These are phyloP conservation scores for Plestiodon gilberti DNA, from an alignment of 2,113 vertebrate species.

Conservation along the genomic window DNA sequence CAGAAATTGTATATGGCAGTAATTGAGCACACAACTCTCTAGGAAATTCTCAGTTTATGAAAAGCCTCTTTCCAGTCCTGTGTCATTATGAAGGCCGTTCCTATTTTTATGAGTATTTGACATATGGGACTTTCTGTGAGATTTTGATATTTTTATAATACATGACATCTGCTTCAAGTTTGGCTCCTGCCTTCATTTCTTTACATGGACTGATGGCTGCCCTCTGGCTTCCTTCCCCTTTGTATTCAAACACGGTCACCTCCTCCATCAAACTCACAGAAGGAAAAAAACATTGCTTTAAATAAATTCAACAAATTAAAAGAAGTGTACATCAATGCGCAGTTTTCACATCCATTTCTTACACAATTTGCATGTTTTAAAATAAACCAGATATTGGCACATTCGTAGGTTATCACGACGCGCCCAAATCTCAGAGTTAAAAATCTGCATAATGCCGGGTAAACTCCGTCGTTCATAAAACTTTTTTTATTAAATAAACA, in stretches of 20 bases:
- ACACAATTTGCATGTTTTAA: neutral
- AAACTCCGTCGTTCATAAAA: too few relatives aligned
- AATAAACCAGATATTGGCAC: too few relatives aligned
- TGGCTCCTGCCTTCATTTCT: neutral
- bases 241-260: neutral
- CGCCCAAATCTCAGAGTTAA: too few relatives aligned
- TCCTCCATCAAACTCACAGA: neutral
- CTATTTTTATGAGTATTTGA: constrained; percentile 4
- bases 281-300: neutral
- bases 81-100: neutral
- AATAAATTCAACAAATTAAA: neutral
- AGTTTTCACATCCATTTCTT: neutral
- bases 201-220: neutral
- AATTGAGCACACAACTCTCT: neutral
- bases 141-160: constrained; percentile 15
- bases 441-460: too few relatives aligned
- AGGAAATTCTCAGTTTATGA: constrained; percentile 10
- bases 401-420: too few relatives aligned
- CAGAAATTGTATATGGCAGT: neutral
- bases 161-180: neutral
- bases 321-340: neutral
- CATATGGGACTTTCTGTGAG: neutral
- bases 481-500: too few relatives aligned
- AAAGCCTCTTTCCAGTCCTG: neutral
- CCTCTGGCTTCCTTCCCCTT: neutral